Evolutionary conservation across 2,797 vertebrate species (phyloP).

Genomic region (Brachymystax lenok): DNA sequence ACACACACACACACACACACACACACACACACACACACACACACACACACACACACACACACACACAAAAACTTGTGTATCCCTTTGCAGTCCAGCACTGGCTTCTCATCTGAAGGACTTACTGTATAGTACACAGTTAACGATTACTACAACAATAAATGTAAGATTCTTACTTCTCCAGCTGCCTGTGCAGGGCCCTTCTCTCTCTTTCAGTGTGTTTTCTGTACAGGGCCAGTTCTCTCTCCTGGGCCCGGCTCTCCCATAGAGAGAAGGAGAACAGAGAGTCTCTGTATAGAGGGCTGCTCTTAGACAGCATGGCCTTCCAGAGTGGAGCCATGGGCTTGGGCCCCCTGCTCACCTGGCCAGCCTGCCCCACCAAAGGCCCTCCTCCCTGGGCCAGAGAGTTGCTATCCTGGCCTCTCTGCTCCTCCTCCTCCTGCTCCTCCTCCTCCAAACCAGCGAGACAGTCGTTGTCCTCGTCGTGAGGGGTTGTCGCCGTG

Average conservation of each 20-base stretch:
- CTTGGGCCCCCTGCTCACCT: conserved; percentile 5
- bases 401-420: conserved; percentile 26
- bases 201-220: conserved; percentile 71
- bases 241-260: conserved; percentile 76
- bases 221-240: conserved; percentile 73
- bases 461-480: background rate
- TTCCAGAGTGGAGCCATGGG: conserved; percentile 80
- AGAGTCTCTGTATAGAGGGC: conserved; percentile 77
- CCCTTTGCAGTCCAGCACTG: background rate
- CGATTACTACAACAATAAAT: too few relatives aligned
- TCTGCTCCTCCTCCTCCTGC: background rate
- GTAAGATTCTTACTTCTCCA: conserved; percentile 69
- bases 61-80: background rate
- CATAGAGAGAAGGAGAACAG: conserved; percentile 81
- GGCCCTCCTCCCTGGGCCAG: conserved; percentile 31
- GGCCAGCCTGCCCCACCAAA: conserved; percentile 9
- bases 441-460: conserved; percentile 11
- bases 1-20: too few relatives aligned
- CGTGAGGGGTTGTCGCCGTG: background rate
- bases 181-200: conserved; percentile 62
- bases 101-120: background rate
- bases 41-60: conserved; percentile 7
- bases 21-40: background rate
- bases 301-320: conserved; percentile 78
- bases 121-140: background rate